Percentiles rank a stretch among this genome's conserved stretches.
These are phyloP conservation scores for Myxocyprinus asiaticus DNA, from an alignment of 2,113 vertebrate genomes.

Conservation along the genomic window DNA sequence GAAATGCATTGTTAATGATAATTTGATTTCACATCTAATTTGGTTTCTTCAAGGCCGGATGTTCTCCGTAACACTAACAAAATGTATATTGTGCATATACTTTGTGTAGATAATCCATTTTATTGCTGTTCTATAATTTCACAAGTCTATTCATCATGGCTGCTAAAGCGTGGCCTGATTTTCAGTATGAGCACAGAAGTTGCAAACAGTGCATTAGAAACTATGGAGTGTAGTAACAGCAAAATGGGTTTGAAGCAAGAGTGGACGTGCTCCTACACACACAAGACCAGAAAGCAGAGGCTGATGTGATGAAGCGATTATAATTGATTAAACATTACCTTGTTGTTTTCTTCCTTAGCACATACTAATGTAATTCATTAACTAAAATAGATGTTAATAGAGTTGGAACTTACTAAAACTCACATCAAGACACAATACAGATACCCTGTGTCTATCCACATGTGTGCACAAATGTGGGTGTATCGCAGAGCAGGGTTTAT, in stretches of 20 bases:
- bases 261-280: slow-evolving; percentile 18
- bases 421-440: slow-evolving; percentile 6
- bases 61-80: neutral
- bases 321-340: slow-evolving; percentile 60
- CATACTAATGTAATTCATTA: slow-evolving; percentile 60
- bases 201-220: slow-evolving; percentile 67
- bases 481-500: neutral
- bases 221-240: slow-evolving; percentile 28
- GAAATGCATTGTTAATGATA: too few species aligned
- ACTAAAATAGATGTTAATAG: slow-evolving; percentile 36
- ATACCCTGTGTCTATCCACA: slow-evolving; percentile 7
- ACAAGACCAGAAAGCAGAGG: slow-evolving; percentile 45
- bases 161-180: slow-evolving; percentile 65
- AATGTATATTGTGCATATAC: slow-evolving; percentile 49
- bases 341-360: slow-evolving; percentile 49
- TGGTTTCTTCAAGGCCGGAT: neutral
- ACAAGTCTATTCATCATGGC: slow-evolving; percentile 65
- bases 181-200: slow-evolving; percentile 67
- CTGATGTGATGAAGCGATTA: slow-evolving; percentile 56
- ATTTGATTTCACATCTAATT: neutral
- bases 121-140: slow-evolving; percentile 62
- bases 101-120: slow-evolving; percentile 61
- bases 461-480: neutral
- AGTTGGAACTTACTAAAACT: slow-evolving; percentile 30
- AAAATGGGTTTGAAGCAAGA: slow-evolving; percentile 28